phyloP scores from a whole-genome alignment of 2,797 vertebrate genomes.

The Melanotaenia parkinsoni region DNA sequence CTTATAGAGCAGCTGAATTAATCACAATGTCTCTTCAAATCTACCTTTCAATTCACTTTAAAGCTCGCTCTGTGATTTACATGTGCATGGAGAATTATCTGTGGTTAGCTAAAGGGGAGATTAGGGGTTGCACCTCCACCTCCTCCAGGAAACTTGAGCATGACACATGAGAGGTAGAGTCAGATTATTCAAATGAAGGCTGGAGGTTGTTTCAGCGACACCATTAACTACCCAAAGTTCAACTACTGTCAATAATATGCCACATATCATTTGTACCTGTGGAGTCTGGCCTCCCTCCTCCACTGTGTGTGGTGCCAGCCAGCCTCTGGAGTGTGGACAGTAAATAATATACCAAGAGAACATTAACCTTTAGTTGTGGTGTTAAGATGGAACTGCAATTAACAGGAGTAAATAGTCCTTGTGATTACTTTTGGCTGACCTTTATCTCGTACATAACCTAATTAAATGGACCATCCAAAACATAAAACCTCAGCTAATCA shows the following conservation, averaged over 20 bases:
- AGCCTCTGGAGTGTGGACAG: slow-evolving; percentile 60
- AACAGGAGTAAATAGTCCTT: slow-evolving; percentile 87
- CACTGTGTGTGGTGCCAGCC: slow-evolving; percentile 15
- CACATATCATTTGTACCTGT: slow-evolving; percentile 59
- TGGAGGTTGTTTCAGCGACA: slow-evolving; percentile 41
- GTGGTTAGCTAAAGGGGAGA: slow-evolving; percentile 70
- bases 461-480: slow-evolving; percentile 83
- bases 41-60: slow-evolving; percentile 78
- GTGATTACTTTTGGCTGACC: slow-evolving; percentile 82
- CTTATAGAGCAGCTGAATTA: slow-evolving; percentile 74
- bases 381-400: slow-evolving; percentile 84
- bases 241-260: slow-evolving; percentile 55
- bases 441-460: slow-evolving; percentile 82
- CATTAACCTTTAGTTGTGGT: slow-evolving; percentile 85
- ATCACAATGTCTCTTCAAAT: slow-evolving; percentile 79
- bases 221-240: slow-evolving; percentile 61
- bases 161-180: slow-evolving; percentile 56
- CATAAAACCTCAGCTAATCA: slow-evolving; percentile 85
- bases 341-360: slow-evolving; percentile 80
- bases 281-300: slow-evolving; percentile 35
- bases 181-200: slow-evolving; percentile 65
- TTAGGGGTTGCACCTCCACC: slow-evolving; percentile 59
- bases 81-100: slow-evolving; percentile 74
- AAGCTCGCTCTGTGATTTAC: slow-evolving; percentile 73
- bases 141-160: slow-evolving; percentile 54